Conservation (phyloP, 2,113 vertebrate species). For the Sinocyclocheilus rhinocerous region DNA sequence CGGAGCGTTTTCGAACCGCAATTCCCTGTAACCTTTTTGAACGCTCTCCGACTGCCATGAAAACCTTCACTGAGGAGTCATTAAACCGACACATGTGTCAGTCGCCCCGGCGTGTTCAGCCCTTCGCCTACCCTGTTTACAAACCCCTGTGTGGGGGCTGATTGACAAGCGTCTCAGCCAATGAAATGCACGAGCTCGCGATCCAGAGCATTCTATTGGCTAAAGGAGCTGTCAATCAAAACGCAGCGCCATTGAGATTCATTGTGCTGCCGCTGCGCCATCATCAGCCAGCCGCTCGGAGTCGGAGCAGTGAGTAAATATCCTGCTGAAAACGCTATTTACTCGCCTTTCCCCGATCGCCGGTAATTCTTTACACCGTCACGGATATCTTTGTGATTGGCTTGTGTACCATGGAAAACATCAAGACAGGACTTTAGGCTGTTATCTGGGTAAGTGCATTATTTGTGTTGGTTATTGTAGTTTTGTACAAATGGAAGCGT, state of each 20-base stretch:
- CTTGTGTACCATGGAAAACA: conserved; percentile 10
- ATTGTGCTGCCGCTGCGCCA: conserved; percentile 69
- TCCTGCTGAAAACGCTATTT: not conserved
- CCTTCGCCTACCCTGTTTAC: conserved; percentile 50
- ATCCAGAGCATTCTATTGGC: conserved; percentile 59
- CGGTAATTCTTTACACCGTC: not conserved
- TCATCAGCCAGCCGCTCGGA: conserved; percentile 52
- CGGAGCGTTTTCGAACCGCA: not conserved
- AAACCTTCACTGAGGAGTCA: not conserved
- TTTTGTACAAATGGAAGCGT: conserved; percentile 16
- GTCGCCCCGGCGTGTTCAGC: not conserved
- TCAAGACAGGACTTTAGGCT: not conserved
- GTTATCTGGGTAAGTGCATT: conserved; percentile 1
- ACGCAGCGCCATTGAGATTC: conserved; percentile 58
- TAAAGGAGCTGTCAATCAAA: not conserved
- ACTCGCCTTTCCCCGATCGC: not conserved
- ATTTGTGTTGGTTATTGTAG: conserved; percentile 17
- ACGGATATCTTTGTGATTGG: not conserved
- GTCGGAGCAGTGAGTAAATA: not conserved
- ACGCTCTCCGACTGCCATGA: not conserved
- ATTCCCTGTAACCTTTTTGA: not conserved
- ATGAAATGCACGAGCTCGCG: conserved; percentile 43
- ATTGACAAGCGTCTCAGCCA: conserved; percentile 46
- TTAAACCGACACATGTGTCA: not conserved
- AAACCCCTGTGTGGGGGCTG: conserved; percentile 9